phyloP scores from a whole-genome alignment of 2,888 invertebrate genomes.

The Nycteola revayana region DNA sequence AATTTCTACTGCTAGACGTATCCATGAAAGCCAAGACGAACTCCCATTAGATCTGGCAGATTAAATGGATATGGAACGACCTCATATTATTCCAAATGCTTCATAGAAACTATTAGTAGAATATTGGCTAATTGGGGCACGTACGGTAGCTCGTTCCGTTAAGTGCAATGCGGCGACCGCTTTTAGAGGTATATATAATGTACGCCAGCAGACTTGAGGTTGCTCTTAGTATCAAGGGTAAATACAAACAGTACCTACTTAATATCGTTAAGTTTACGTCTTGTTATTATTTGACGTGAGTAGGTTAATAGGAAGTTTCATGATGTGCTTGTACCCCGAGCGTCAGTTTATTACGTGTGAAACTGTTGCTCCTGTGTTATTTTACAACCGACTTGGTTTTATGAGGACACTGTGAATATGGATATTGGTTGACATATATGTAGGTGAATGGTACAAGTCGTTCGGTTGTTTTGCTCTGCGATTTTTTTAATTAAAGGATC shows the following conservation, averaged over 20 bases:
- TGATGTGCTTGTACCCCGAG: constrained; percentile 4
- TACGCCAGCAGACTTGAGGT: constrained; percentile 26
- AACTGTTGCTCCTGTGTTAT: background rate
- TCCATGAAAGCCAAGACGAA: constrained; percentile 12
- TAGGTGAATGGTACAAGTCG: too few relatives aligned
- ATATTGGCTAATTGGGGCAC: constrained; percentile 42
- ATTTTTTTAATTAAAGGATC: too few relatives aligned
- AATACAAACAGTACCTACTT: constrained; percentile 22
- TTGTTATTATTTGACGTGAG: constrained; percentile 17
- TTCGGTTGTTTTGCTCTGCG: too few relatives aligned
- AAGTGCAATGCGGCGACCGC: constrained; percentile 41
- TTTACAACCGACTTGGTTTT: background rate
- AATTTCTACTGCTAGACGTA: too few relatives aligned
- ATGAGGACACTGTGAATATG: too few relatives aligned
- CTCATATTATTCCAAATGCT: constrained; percentile 28
- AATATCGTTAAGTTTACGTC: constrained; percentile 14
- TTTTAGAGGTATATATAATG: constrained; percentile 46
- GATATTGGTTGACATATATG: too few relatives aligned
- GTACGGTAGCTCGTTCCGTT: constrained; percentile 29
- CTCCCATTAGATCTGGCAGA: constrained; percentile 14
- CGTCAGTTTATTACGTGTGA: too few relatives aligned
- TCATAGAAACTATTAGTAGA: constrained; percentile 33
- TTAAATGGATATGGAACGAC: constrained; percentile 19
- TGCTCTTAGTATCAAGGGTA: constrained; percentile 15
- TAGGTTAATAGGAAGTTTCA: constrained; percentile 16